Percentiles rank a stretch among this genome's conserved stretches.
These are phyloP conservation scores for Neuroterus valhalla DNA, from an alignment of 1,140 invertebrate genomes.

Conservation along the genomic window DNA sequence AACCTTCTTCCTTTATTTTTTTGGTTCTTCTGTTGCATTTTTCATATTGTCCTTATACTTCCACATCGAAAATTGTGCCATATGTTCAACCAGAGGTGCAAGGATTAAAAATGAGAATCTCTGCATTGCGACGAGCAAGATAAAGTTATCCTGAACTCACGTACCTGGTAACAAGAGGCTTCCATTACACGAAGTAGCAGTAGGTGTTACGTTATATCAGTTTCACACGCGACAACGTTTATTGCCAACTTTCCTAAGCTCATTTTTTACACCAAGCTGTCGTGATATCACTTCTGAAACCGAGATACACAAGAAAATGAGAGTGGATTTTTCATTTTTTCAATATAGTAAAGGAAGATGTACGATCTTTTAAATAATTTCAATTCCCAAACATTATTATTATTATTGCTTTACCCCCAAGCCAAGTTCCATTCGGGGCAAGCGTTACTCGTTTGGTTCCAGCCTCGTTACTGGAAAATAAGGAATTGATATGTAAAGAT, in stretches of 20 bases:
- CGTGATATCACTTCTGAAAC: not conserved
- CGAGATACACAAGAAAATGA: no score
- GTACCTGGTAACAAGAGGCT: constrained; percentile 25
- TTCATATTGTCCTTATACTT: not conserved
- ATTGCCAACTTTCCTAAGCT: constrained; percentile 10
- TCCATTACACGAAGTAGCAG: constrained; percentile 5
- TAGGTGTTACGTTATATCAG: constrained; percentile 23
- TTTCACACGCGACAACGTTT: constrained; percentile 16
- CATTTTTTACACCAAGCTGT: constrained; percentile 2
- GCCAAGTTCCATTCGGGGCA: no score
- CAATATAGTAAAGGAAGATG: no score
- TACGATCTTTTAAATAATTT: no score
- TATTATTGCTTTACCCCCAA: no score
- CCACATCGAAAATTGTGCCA: not conserved
- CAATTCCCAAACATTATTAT: no score
- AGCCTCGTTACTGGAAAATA: no score
- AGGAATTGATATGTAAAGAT: no score
- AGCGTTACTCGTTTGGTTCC: no score
- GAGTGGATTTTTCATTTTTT: no score
- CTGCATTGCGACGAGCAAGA: constrained; percentile 13
- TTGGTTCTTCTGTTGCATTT: no score
- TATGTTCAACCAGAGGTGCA: not conserved
- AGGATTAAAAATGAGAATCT: constrained; percentile 16
- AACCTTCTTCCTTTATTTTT: no score
- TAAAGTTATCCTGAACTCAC: constrained; percentile 28